Percentiles rank a stretch among this genome's conserved stretches.
Evolutionary conservation across 2,113 vertebrate species (phyloP).

Genomic region (Agapornis roseicollis): DNA sequence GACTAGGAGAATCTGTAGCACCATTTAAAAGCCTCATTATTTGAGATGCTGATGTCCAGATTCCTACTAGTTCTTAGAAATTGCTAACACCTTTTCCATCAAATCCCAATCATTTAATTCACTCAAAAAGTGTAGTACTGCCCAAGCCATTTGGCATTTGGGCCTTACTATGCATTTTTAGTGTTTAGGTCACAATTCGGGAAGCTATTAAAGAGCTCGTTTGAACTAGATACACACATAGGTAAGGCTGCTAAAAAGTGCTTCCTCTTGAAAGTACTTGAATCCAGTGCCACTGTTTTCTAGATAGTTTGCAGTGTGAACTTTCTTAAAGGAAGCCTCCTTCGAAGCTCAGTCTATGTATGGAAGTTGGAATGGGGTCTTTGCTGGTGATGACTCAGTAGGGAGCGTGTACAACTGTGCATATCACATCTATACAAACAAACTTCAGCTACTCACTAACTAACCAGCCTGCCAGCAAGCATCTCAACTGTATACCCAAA

Average conservation of each 20-base stretch:
- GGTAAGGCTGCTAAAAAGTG: neutral
- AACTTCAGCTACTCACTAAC: neutral
- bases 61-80: neutral
- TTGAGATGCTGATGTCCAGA: neutral
- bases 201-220: neutral
- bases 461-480: neutral
- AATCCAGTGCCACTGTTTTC: neutral
- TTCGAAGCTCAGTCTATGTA: neutral
- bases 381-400: neutral
- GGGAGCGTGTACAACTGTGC: fast-evolving
- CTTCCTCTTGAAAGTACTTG: neutral
- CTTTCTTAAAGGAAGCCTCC: neutral
- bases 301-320: neutral
- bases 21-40: neutral
- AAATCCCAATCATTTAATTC: neutral
- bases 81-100: neutral
- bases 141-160: neutral
- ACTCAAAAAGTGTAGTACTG: neutral
- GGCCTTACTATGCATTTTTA: neutral
- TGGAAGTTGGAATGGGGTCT: neutral
- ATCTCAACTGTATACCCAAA: neutral
- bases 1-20: neutral
- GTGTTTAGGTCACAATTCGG: neutral
- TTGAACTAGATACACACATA: neutral
- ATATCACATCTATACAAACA: neutral